These are phyloP conservation scores for Petrocephalus microphthalmus DNA, from an alignment of 2,113 vertebrate species.

Conservation along the genomic window DNA sequence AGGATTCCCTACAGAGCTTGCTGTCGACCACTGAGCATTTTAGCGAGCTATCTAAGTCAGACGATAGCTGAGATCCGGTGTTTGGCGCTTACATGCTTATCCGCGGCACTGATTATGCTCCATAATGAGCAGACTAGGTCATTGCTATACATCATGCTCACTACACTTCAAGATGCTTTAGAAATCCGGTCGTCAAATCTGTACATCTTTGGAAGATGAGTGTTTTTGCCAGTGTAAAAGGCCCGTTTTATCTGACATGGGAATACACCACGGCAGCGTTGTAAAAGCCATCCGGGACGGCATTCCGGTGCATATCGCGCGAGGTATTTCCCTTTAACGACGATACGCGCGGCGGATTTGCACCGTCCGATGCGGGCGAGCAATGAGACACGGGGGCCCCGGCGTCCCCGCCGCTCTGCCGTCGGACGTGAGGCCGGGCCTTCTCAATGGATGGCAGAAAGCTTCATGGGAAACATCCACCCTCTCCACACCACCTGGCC, in stretches of 20 bases:
- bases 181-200: background rate
- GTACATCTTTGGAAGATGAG: background rate
- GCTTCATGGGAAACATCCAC: slow-evolving; percentile 70
- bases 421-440: slow-evolving; percentile 46
- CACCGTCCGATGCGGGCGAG: slow-evolving; percentile 21
- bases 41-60: background rate
- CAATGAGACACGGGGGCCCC: slow-evolving; percentile 58
- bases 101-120: background rate
- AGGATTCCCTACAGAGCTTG: background rate
- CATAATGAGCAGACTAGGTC: background rate
- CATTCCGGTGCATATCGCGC: background rate
- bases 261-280: background rate
- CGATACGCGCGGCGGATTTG: background rate
- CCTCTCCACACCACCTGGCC: slow-evolving; percentile 66
- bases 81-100: background rate
- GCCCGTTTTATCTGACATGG: background rate
- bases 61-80: background rate
- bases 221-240: background rate
- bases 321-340: background rate
- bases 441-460: slow-evolving; percentile 44
- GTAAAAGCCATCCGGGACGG: background rate
- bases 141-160: background rate
- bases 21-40: background rate
- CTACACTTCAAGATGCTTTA: background rate
- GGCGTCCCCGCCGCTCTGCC: slow-evolving; percentile 12